Evolutionary conservation across 1,140 invertebrate genomes (phyloP), one percentile per base, ranked within the genome.

Genomic region (Pachypsylla venusta): DNA sequence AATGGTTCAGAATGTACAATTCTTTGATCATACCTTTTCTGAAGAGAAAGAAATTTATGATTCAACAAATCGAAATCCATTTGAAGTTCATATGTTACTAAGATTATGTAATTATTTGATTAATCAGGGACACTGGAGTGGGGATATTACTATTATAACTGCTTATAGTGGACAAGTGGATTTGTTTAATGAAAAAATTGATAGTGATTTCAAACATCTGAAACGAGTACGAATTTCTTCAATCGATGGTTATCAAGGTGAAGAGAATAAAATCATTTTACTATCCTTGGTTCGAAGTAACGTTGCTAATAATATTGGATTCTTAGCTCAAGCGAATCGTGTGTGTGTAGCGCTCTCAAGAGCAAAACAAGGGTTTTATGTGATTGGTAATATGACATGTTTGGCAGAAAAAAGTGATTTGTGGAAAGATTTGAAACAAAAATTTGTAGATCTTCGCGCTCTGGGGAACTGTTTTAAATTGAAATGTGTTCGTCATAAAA

Each of bases 241-340:
- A 3, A 78, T 91, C 1, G 89, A 92, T 69, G 88, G 86, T 67
- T 91, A 79, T 67, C 88, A 91, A 75, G 89, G 89, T 0, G 83
- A 92, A 70, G 89, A 93, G 70, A 85, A 81, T 30, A 81, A 88
- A 63, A 88, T 93, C 25, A 82, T 92, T 60, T 66, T 93, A 1
- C 67, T 92, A 4, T 92, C 89, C 0, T 70, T 93, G 1, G 89
- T 93, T 0, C 73, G 89, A 61, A 89, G 82, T 67, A 85, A 85
- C 65, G 61, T 68, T 3, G 71, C 79, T 1, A 74, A 75, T 14
- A 78, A 75, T 28, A 82, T 90, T 66, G 89, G 89, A 3, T 93
- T 90, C 72, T 69, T 93, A 53, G 27, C 24, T 30, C 56, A 40
- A 22, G 25, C 39, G 48, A 91, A 92, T 71, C 74, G 89, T 42